Conservation (phyloP, 2,888 invertebrate species). For the Tyria jacobaeae region DNA sequence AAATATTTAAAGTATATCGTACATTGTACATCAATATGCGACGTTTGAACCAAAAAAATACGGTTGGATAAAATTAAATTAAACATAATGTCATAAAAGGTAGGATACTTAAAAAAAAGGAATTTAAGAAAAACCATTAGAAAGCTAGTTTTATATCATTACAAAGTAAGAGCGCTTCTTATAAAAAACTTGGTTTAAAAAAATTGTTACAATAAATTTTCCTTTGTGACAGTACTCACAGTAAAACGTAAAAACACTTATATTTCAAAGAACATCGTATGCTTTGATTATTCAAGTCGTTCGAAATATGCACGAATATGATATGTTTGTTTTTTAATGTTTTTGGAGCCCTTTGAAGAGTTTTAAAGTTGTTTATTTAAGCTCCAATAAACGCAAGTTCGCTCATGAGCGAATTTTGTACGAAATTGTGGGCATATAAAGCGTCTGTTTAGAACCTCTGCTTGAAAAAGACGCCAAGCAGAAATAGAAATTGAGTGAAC, state of each 20-base stretch:
- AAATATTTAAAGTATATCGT: no score
- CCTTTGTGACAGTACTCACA: not conserved
- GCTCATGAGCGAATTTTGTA: not conserved
- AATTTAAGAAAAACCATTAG: not conserved
- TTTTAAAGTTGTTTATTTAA: constrained; percentile 12
- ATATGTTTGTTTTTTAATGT: constrained; percentile 14
- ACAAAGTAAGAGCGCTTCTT: not conserved
- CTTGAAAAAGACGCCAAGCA: no score
- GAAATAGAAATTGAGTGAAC: no score
- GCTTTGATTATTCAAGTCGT: constrained; percentile 25
- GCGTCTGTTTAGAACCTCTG: not conserved
- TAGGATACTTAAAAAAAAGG: not conserved
- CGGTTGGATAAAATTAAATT: not conserved
- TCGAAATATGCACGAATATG: constrained; percentile 14
- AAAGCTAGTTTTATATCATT: not conserved
- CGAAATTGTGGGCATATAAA: not conserved
- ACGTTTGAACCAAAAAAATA: not conserved
- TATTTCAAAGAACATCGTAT: constrained; percentile 29
- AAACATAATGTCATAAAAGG: not conserved
- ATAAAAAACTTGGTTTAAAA: not conserved
- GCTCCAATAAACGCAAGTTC: constrained; percentile 3
- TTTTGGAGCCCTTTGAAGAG: constrained; percentile 14
- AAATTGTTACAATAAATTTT: not conserved
- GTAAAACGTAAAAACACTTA: constrained; percentile 2
- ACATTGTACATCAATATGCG: not conserved